phyloP scores from a whole-genome alignment of 2,888 invertebrate species.

The Amphimallon solstitiale region DNA sequence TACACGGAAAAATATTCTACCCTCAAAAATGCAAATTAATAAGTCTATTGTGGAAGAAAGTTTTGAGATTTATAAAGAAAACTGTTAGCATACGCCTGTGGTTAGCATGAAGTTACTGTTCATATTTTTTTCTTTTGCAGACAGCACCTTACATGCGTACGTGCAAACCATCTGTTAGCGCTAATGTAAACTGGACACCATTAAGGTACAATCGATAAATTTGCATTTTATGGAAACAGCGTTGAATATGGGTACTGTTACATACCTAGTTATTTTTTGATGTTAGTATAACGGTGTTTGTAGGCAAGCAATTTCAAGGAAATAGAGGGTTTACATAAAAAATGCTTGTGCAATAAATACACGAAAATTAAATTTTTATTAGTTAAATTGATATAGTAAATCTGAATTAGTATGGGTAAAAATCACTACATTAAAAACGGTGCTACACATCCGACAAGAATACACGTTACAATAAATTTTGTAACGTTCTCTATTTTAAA shows the following conservation, averaged over 20 bases:
- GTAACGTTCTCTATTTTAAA: too few relatives aligned
- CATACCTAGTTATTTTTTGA: conserved; percentile 3
- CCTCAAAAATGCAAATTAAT: neutral
- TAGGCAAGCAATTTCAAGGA: neutral
- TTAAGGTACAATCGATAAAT: conserved; percentile 20
- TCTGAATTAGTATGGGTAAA: too few relatives aligned
- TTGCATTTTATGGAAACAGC: conserved; percentile 28
- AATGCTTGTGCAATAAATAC: too few relatives aligned
- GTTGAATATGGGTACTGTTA: neutral
- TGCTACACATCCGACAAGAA: too few relatives aligned
- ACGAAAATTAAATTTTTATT: too few relatives aligned
- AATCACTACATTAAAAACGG: too few relatives aligned
- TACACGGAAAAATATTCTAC: neutral
- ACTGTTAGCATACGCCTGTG: neutral
- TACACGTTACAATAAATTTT: too few relatives aligned
- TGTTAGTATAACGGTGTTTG: conserved; percentile 11
- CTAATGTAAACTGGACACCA: conserved; percentile 7
- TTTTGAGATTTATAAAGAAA: conserved; percentile 7
- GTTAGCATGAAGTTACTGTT: conserved; percentile 1
- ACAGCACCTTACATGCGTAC: conserved; percentile 14
- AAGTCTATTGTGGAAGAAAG: neutral
- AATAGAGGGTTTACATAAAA: too few relatives aligned
- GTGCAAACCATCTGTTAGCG: conserved; percentile 25
- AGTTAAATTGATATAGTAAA: too few relatives aligned
- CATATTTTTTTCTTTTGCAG: conserved; percentile 1